Percentiles rank a stretch among this genome's conserved stretches.
phyloP scores from a whole-genome alignment of 1,140 invertebrate genomes.

The Riptortus pedestris region DNA sequence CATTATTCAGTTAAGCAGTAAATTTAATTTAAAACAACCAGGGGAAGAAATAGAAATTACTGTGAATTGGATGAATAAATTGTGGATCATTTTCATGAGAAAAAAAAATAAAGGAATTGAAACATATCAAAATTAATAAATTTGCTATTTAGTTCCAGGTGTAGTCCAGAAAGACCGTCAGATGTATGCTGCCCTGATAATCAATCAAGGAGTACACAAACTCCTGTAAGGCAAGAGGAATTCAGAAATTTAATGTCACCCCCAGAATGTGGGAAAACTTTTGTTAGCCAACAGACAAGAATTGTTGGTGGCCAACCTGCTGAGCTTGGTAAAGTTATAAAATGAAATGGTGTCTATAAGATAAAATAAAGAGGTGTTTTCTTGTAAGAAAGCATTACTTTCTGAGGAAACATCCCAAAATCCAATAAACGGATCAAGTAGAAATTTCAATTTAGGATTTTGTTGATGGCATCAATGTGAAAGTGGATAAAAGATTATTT shows the following conservation, averaged over 20 bases:
- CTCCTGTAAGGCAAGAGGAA: neutral
- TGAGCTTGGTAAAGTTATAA: conserved; percentile 13
- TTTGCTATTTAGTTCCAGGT: too few relatives aligned
- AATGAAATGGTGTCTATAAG: too few relatives aligned
- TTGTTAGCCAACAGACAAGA: neutral
- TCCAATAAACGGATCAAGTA: neutral
- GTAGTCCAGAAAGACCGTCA: neutral
- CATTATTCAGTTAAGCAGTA: too few relatives aligned
- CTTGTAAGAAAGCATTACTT: neutral
- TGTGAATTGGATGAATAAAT: too few relatives aligned
- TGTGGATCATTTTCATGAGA: too few relatives aligned
- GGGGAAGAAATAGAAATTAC: too few relatives aligned
- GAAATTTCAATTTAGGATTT: neutral
- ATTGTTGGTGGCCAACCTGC: conserved; percentile 20
- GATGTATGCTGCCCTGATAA: neutral
- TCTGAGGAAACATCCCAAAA: neutral
- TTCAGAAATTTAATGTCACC: conserved; percentile 6
- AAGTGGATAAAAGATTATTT: too few relatives aligned
- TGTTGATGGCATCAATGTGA: neutral
- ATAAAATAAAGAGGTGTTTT: neutral
- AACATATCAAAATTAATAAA: too few relatives aligned
- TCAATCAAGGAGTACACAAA: neutral
- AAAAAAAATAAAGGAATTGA: too few relatives aligned
- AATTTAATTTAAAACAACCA: too few relatives aligned
- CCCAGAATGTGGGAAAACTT: conserved; percentile 14